These are phyloP conservation scores for Psammodynastes pulverulentus DNA, from an alignment of 2,113 vertebrate species.

Conservation along the genomic window DNA sequence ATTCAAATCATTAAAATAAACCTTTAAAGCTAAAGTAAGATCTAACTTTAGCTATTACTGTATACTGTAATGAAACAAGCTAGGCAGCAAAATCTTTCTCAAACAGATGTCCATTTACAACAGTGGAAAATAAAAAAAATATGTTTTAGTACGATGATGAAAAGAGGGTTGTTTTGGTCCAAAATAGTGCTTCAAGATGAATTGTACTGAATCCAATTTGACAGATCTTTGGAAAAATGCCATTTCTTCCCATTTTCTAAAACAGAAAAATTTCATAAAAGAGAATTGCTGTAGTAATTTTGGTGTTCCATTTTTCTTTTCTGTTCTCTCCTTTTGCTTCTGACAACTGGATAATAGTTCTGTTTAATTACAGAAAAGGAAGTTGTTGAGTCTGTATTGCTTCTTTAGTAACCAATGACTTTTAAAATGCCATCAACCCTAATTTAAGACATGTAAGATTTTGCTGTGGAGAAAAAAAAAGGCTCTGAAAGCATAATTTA, in stretches of 20 bases:
- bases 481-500: background rate
- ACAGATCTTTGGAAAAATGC: background rate
- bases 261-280: background rate
- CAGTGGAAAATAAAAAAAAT: background rate
- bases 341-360: background rate
- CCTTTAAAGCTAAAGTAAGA: background rate
- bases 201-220: background rate
- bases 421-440: background rate
- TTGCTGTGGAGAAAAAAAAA: background rate
- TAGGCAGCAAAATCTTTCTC: background rate
- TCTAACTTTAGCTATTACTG: background rate
- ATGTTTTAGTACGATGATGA: background rate
- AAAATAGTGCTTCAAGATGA: background rate
- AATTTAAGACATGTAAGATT: background rate
- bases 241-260: background rate
- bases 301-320: background rate
- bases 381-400: conserved; percentile 20
- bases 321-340: background rate
- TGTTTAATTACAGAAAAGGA: background rate
- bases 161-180: background rate
- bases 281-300: background rate
- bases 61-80: background rate
- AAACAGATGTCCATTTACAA: background rate
- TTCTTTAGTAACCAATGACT: conserved; percentile 3
- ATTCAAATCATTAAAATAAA: background rate